phyloP scores from a whole-genome alignment of 2,797 vertebrate genomes.

The Chaetophractus vellerosus region DNA sequence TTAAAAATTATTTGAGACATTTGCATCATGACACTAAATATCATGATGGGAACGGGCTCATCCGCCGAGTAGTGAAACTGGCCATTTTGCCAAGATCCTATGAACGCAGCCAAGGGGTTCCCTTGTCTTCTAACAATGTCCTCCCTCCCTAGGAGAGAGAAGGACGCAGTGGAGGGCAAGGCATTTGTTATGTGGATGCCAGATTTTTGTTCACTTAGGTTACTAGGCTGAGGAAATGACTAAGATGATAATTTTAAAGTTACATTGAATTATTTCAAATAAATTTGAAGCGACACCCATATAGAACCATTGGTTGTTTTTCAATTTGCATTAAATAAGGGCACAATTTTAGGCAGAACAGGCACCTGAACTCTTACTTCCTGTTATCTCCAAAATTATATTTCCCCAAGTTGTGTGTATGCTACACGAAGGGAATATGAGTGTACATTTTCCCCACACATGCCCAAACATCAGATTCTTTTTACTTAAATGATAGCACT shows the following conservation, averaged over 20 bases:
- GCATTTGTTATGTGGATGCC: accelerated
- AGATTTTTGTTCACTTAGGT: not conserved
- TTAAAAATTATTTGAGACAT: no score
- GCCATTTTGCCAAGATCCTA: not conserved
- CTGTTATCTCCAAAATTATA: not conserved
- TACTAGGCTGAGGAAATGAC: not conserved
- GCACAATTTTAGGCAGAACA: accelerated
- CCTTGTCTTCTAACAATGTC: no score
- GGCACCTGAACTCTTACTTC: accelerated
- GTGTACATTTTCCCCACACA: accelerated
- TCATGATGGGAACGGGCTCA: not conserved
- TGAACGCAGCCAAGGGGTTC: no score
- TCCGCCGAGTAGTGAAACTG: accelerated
- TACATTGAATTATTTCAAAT: not conserved
- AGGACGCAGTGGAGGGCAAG: accelerated
- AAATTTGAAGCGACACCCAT: not conserved
- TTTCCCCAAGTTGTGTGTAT: not conserved
- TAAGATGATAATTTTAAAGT: not conserved
- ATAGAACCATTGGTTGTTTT: accelerated
- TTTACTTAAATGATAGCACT: constrained; percentile 50
- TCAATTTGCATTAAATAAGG: not conserved
- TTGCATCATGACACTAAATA: accelerated
- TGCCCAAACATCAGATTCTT: not conserved
- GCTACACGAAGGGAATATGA: not conserved
- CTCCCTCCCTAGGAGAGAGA: not conserved